Conservation (phyloP, 30 jellyfish, hydroid and myxozoan genomes). For the Cassiopea xamachana region DNA sequence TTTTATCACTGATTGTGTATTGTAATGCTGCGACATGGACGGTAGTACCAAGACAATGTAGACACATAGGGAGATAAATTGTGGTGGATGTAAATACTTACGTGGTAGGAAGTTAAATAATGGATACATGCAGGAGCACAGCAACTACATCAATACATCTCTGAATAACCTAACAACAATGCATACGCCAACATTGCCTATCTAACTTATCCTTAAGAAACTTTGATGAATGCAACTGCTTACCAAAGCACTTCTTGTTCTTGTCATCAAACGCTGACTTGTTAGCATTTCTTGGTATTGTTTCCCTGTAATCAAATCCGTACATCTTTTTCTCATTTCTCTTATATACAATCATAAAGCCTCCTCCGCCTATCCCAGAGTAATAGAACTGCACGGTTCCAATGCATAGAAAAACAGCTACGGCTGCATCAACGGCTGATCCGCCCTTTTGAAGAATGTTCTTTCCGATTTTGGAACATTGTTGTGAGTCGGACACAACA, state of each 20-base stretch:
- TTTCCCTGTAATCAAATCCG: slow-evolving; percentile 79
- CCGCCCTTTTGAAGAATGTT: slow-evolving; percentile 81
- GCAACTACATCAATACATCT: too few relatives aligned
- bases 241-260: slow-evolving; percentile 38
- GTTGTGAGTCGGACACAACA: slow-evolving; percentile 46
- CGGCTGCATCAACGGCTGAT: slow-evolving; percentile 93
- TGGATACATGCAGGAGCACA: too few relatives aligned
- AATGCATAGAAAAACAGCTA: slow-evolving; percentile 78
- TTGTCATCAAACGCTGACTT: slow-evolving; percentile 20
- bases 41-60: too few relatives aligned
- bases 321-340: slow-evolving; percentile 25
- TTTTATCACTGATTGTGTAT: too few relatives aligned
- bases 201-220: too few relatives aligned
- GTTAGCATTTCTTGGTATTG: slow-evolving; percentile 67
- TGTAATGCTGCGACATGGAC: too few relatives aligned
- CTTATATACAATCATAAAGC: slow-evolving; percentile 75
- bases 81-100: too few relatives aligned
- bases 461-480: slow-evolving; percentile 72
- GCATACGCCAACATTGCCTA: too few relatives aligned
- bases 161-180: too few relatives aligned
- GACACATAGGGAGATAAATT: too few relatives aligned
- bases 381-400: slow-evolving; percentile 86
- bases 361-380: slow-evolving; percentile 97
- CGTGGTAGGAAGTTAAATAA: too few relatives aligned
- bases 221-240: not conserved